A percentile compares a stretch with the other conserved stretches of the same genome.
Evolutionary conservation across 2,113 vertebrate species (phyloP).

Genomic region (cattle (Bos taurus)): ARS-UCD2.0 NC_037330.1:101936001-101936500

Average conservation of each 20-base stretch:
- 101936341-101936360: not conserved
- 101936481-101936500: not conserved
- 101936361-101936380: not conserved
- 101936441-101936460: not conserved
- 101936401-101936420: not conserved
- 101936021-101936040: not conserved
- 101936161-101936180: not conserved
- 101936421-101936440: not conserved
- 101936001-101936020: not conserved
- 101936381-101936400: not conserved
- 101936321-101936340: not conserved
- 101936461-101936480: not conserved
- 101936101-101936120: slow-evolving; percentile 5
- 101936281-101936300: not conserved
- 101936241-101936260: not conserved
- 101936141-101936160: not conserved
- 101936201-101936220: not conserved
- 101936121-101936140: not conserved
- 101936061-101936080: not conserved
- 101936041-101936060: not conserved
- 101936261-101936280: not conserved
- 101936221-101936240: not conserved
- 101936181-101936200: not conserved
- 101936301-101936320: not conserved
- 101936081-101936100: not conserved